A percentile compares a stretch with the other conserved stretches of the same genome.
Conservation (phyloP, 1,140 invertebrate species). For the Archivesica marissinica region DNA sequence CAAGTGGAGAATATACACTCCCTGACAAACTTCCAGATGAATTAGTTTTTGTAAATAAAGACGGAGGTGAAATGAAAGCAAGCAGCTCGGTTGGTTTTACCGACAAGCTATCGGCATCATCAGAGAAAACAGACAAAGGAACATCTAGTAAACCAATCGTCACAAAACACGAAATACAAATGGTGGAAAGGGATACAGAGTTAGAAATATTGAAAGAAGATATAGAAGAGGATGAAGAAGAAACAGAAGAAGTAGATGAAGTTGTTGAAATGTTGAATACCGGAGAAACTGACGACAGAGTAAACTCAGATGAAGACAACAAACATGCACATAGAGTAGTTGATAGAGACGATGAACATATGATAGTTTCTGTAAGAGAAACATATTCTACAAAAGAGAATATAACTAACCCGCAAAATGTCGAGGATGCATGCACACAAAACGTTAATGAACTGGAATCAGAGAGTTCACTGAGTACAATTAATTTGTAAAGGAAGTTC, state of each 20-base stretch:
- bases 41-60: constrained; percentile 66
- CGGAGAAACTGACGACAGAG: not conserved
- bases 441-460: too few relatives aligned
- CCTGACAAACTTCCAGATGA: constrained; percentile 70
- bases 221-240: constrained; percentile 28
- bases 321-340: not conserved
- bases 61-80: constrained; percentile 47
- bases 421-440: too few relatives aligned
- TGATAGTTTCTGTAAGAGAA: too few relatives aligned
- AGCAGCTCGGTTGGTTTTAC: constrained; percentile 43
- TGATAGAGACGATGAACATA: too few relatives aligned
- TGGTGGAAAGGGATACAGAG: not conserved
- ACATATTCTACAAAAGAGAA: too few relatives aligned
- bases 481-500: too few relatives aligned
- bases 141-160: not conserved
- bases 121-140: constrained; percentile 1
- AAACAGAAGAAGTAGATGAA: constrained; percentile 26
- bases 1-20: constrained; percentile 62
- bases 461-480: too few relatives aligned
- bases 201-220: constrained; percentile 27
- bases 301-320: not conserved
- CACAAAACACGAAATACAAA: not conserved
- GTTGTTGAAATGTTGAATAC: not conserved
- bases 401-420: too few relatives aligned
- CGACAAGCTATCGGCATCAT: not conserved